Percentiles rank a stretch among this genome's conserved stretches.
Conservation (phyloP, 2,888 invertebrate genomes). For the Sesia apiformis region DNA sequence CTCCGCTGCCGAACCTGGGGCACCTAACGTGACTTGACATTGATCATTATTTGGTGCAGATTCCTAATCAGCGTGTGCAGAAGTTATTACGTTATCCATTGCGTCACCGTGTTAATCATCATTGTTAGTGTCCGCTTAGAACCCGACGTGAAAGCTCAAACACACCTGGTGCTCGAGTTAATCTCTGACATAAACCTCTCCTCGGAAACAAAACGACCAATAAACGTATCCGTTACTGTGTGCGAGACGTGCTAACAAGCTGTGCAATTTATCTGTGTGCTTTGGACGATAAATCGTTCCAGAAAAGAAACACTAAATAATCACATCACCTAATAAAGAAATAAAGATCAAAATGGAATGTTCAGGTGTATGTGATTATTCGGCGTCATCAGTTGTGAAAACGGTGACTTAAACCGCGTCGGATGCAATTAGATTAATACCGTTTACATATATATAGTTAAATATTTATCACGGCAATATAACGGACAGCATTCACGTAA, state of each 20-base stretch:
- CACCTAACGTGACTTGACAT: constrained; percentile 28
- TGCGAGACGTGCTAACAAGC: constrained; percentile 68
- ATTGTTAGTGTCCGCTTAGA: constrained; percentile 53
- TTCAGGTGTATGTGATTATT: constrained; percentile 44
- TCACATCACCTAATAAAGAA: constrained; percentile 22
- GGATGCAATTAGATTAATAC: constrained; percentile 58
- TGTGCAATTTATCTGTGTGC: constrained; percentile 67
- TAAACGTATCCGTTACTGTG: constrained; percentile 45
- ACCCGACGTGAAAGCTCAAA: constrained; percentile 35
- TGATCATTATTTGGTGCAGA: constrained; percentile 52
- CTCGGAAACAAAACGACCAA: constrained; percentile 24
- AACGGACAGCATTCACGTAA: constrained; percentile 67
- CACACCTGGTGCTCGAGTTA: constrained; percentile 33
- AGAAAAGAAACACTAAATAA: constrained; percentile 37
- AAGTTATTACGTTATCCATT: constrained; percentile 60
- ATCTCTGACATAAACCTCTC: constrained; percentile 28
- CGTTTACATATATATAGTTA: constrained; percentile 55
- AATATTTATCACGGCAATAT: constrained; percentile 64
- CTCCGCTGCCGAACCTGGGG: constrained; percentile 67
- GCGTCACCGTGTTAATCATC: constrained; percentile 50
- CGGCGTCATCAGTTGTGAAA: constrained; percentile 25
- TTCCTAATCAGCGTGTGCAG: constrained; percentile 54
- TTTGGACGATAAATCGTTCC: constrained; percentile 41
- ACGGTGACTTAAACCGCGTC: constrained; percentile 51
- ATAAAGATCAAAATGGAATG: background rate